Conservation (phyloP, 2,888 invertebrate genomes). For the Nemoura dubitans region DNA sequence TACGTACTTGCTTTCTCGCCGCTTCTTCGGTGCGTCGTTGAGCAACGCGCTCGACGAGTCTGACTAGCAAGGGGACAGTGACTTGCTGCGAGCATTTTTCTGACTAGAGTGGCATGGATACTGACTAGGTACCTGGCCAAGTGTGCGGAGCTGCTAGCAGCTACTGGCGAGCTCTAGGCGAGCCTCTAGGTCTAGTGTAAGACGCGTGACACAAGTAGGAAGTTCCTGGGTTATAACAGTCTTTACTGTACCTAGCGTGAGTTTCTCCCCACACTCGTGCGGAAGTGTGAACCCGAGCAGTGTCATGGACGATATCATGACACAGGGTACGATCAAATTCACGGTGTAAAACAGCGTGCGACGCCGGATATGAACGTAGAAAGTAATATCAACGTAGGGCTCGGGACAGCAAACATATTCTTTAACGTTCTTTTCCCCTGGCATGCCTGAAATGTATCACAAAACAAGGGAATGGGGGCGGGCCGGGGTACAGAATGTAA, state of each 20-base stretch:
- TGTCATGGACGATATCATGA: conserved; percentile 70
- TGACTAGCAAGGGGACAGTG: conserved; percentile 22
- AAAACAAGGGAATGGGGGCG: conserved; percentile 52
- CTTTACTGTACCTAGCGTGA: conserved; percentile 67
- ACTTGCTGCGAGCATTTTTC: neutral
- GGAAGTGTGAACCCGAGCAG: conserved; percentile 70
- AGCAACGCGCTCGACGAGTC: neutral
- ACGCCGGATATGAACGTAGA: conserved; percentile 65
- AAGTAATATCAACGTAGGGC: conserved; percentile 66
- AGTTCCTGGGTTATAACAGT: conserved; percentile 50
- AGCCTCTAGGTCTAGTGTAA: neutral
- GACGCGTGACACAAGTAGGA: conserved; percentile 49
- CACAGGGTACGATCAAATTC: conserved; percentile 71
- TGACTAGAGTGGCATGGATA: neutral
- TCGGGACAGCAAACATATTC: conserved; percentile 66
- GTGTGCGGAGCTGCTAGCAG: too few species aligned
- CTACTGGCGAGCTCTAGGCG: neutral
- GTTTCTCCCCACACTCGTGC: conserved; percentile 71
- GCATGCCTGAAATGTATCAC: conserved; percentile 56
- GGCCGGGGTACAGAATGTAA: conserved; percentile 52
- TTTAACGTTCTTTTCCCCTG: conserved; percentile 57
- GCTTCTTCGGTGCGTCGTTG: conserved; percentile 3
- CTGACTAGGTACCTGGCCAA: too few species aligned
- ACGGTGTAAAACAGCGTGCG: conserved; percentile 70
- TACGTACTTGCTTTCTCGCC: conserved; percentile 26